phyloP scores from a whole-genome alignment of 2,888 invertebrate genomes.

The Dolichopus griseipennis region DNA sequence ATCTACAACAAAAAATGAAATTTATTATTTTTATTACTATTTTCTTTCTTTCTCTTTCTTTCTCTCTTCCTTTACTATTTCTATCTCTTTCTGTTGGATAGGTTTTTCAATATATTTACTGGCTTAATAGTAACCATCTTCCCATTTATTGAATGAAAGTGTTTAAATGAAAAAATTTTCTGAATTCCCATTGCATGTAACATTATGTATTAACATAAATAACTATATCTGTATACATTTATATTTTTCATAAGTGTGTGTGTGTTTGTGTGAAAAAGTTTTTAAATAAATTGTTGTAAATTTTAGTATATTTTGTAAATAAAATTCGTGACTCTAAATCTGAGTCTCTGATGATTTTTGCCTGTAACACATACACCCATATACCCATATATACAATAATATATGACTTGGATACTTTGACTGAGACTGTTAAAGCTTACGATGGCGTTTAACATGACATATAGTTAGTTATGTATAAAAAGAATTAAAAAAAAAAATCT shows the following conservation, averaged over 20 bases:
- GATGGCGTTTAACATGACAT: not conserved
- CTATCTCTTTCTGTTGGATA: not conserved
- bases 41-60: not conserved
- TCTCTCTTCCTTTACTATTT: not conserved
- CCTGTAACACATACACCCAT: not conserved
- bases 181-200: slow-evolving; percentile 1
- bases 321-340: not conserved
- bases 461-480: not conserved
- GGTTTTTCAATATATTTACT: not conserved
- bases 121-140: too few species aligned
- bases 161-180: not conserved
- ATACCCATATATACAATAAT: too few species aligned
- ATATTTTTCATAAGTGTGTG: not conserved
- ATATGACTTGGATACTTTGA: not conserved
- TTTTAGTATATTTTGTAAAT: not conserved
- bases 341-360: not conserved
- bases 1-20: too few species aligned
- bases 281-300: too few species aligned
- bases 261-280: not conserved
- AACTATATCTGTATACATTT: not conserved
- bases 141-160: not conserved
- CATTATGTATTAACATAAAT: not conserved
- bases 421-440: not conserved
- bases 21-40: not conserved
- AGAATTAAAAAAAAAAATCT: too few species aligned